A percentile compares a stretch with the other conserved stretches of the same genome.
phyloP scores from a whole-genome alignment of 2,888 invertebrate species.

The Caprella mutica region DNA sequence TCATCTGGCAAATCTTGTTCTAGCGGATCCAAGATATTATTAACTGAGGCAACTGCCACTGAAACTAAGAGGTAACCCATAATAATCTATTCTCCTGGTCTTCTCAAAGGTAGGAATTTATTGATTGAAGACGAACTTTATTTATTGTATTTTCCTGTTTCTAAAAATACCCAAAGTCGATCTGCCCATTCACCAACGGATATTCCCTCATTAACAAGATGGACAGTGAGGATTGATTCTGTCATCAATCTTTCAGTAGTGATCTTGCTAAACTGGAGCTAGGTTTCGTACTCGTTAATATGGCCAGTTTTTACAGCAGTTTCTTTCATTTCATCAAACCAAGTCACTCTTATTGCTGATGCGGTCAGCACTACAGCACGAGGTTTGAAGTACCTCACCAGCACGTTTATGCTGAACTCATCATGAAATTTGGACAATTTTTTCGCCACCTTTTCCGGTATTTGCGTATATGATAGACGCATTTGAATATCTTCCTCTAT shows the following conservation, averaged over 20 bases:
- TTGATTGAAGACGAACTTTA: background rate
- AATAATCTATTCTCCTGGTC: background rate
- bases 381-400: constrained; percentile 10
- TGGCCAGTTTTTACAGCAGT: background rate
- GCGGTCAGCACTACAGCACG: constrained; percentile 1
- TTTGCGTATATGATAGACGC: background rate
- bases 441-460: constrained; percentile 4
- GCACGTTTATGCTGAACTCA: constrained; percentile 4
- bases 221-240: background rate
- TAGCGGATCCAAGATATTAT: background rate
- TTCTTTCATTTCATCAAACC: background rate
- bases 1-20: background rate
- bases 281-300: background rate
- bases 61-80: constrained; percentile 7
- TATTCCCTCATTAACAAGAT: constrained; percentile 4
- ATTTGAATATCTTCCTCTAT: background rate
- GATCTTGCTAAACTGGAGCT: constrained; percentile 1
- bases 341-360: constrained; percentile 1
- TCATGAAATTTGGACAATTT: constrained; percentile 6
- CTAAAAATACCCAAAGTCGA: constrained; percentile 9
- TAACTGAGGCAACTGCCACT: background rate
- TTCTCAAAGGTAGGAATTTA: background rate
- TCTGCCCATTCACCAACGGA: constrained; percentile 5
- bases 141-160: background rate
- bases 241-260: constrained; percentile 3